Conservation (phyloP, 2,113 vertebrate species). For the Chaetorhynchus papuensis region DNA sequence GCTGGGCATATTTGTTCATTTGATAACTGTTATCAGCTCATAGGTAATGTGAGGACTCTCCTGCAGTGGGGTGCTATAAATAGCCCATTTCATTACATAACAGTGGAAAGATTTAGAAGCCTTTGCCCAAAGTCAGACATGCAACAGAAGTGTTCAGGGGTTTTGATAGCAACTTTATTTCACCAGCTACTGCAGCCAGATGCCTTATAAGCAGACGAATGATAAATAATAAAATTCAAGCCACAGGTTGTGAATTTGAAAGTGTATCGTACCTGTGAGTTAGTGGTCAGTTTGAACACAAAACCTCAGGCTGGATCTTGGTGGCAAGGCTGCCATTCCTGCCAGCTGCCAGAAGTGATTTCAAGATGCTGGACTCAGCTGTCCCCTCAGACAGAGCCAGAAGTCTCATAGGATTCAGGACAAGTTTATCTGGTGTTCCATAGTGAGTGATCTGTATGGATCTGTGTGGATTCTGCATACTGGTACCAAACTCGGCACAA, state of each 20-base stretch:
- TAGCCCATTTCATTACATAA: background rate
- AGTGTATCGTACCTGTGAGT: background rate
- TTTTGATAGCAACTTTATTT: background rate
- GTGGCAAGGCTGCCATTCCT: background rate
- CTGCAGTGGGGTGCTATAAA: background rate
- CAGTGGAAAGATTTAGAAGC: background rate
- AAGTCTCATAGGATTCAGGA: background rate
- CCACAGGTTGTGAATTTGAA: background rate
- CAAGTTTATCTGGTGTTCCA: background rate
- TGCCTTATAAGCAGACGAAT: background rate
- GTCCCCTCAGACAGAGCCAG: background rate
- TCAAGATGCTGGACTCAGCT: background rate
- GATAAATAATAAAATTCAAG: background rate
- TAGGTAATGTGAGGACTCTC: background rate
- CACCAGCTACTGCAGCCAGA: background rate
- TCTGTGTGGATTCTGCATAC: background rate
- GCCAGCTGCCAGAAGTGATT: background rate
- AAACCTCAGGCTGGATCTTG: background rate
- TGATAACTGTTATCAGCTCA: background rate
- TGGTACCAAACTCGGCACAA: background rate
- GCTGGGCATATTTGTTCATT: background rate
- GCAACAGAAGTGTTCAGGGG: background rate
- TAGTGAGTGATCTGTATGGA: background rate
- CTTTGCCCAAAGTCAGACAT: background rate
- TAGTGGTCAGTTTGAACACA: background rate